Evolutionary conservation across 2,797 vertebrate genomes (phyloP).

Genomic region (Nasua narica): DNA sequence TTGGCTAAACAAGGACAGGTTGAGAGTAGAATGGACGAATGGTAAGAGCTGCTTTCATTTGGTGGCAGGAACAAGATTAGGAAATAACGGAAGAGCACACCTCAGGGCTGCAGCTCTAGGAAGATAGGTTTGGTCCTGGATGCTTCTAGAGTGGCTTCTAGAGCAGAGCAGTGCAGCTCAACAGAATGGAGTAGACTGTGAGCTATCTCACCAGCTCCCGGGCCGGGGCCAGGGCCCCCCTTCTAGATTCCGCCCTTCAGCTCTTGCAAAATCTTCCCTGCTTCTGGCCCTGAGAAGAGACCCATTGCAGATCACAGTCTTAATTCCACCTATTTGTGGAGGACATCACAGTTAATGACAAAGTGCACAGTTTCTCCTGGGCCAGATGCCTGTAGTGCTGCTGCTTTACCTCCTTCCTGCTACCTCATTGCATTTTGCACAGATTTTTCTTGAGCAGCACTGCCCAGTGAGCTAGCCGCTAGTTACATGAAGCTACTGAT

Average conservation of each 20-base stretch:
- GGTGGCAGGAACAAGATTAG: background rate
- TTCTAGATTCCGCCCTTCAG: background rate
- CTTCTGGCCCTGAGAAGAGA: background rate
- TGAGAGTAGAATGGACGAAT: background rate
- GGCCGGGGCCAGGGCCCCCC: background rate
- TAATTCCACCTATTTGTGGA: background rate
- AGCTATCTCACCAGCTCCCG: background rate
- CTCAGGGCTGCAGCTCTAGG: fast-evolving
- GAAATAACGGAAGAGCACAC: background rate
- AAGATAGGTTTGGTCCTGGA: background rate
- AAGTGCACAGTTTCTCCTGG: background rate
- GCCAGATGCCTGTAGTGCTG: background rate
- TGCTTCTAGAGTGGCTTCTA: background rate
- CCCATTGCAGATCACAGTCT: background rate
- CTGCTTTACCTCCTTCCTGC: background rate
- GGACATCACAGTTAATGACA: background rate
- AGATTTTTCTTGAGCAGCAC: background rate
- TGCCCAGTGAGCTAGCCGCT: background rate
- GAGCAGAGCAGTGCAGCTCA: background rate
- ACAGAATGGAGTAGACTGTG: background rate
- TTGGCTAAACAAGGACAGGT: background rate
- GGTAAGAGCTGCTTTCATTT: background rate
- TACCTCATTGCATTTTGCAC: background rate
- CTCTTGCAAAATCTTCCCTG: background rate
- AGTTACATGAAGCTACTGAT: background rate